Conservation (phyloP, 2,888 invertebrate species). For the Cheilosia urbana region DNA sequence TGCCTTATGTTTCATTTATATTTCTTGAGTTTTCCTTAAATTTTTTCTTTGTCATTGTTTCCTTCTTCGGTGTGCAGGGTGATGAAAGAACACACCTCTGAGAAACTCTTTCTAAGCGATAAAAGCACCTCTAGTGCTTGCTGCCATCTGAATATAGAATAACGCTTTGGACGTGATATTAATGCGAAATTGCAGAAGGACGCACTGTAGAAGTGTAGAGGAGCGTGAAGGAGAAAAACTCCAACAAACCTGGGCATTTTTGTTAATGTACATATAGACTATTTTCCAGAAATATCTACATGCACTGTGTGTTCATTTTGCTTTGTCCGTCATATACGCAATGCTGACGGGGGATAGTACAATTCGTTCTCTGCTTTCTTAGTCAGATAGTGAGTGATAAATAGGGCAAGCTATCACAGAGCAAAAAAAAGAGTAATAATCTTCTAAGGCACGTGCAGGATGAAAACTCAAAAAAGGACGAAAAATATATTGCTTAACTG, state of each 20-base stretch:
- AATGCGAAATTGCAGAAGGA: slow-evolving; percentile 44
- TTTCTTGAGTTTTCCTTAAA: not conserved
- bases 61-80: slow-evolving; percentile 6
- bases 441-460: slow-evolving; percentile 29
- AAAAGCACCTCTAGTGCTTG: slow-evolving; percentile 17
- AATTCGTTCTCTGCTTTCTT: not conserved
- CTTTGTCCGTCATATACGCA: not conserved
- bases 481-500: slow-evolving; percentile 15
- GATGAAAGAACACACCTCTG: slow-evolving; percentile 36
- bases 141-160: slow-evolving; percentile 46
- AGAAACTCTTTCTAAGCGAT: slow-evolving; percentile 16
- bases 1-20: slow-evolving; percentile 11
- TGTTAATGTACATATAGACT: not conserved
- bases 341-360: not conserved
- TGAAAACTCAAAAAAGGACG: slow-evolving; percentile 12
- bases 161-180: slow-evolving; percentile 59
- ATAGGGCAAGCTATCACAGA: slow-evolving; percentile 27
- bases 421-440: slow-evolving; percentile 25
- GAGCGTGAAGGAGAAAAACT: not conserved
- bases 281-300: slow-evolving; percentile 3
- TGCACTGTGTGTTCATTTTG: slow-evolving; percentile 24
- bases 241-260: slow-evolving; percentile 22
- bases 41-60: slow-evolving; percentile 5
- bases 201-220: not conserved
- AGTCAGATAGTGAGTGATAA: slow-evolving; percentile 37